A percentile compares a stretch with the other conserved stretches of the same genome.
Evolutionary conservation across 2,888 invertebrate species (phyloP).

Genomic region (Sphaerophoria taeniata): DNA sequence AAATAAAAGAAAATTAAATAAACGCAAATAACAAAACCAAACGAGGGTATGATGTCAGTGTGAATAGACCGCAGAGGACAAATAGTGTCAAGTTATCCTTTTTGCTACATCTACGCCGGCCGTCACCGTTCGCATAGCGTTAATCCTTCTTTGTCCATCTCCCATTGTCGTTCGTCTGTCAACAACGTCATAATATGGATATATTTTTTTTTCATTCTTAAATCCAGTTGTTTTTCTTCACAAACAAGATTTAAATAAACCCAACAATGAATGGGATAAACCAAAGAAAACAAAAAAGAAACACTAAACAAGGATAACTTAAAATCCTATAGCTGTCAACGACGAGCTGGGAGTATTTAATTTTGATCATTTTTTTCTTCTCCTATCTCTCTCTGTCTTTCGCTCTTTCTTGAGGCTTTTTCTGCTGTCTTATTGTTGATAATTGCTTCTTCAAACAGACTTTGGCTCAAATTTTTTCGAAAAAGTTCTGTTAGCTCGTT

Average conservation of each 20-base stretch:
- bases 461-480: not conserved
- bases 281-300: not conserved
- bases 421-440: not conserved
- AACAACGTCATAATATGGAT: not conserved
- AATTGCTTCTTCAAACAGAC: conserved; percentile 21
- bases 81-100: conserved; percentile 43
- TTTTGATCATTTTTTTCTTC: not conserved
- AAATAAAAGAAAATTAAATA: not conserved
- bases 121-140: not conserved
- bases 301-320: not conserved
- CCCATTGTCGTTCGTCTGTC: not conserved
- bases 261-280: not conserved
- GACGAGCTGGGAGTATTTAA: conserved; percentile 18
- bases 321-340: conserved; percentile 55
- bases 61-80: conserved; percentile 53
- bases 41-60: conserved; percentile 40
- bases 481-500: not conserved
- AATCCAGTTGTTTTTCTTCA: conserved; percentile 48
- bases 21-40: not conserved
- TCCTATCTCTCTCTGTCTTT: not conserved
- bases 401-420: not conserved
- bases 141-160: conserved; percentile 1
- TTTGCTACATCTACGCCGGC: conserved; percentile 12
- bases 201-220: conserved; percentile 8
- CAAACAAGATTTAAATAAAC: conserved; percentile 56